phyloP scores from a whole-genome alignment of 1,140 invertebrate genomes.

The Whitmania pigra region DNA sequence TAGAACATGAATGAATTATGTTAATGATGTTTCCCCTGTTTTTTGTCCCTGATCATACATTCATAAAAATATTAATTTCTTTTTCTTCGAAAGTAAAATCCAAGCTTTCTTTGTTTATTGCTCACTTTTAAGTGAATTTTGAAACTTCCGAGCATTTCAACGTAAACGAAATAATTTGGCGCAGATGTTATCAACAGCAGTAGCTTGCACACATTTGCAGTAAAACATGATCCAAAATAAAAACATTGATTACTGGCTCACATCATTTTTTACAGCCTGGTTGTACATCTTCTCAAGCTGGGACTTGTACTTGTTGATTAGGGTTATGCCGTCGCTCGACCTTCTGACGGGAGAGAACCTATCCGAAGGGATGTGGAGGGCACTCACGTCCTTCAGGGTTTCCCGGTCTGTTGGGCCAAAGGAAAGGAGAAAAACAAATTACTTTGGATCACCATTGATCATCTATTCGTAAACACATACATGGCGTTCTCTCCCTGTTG shows the following conservation, averaged over 20 bases:
- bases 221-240: background rate
- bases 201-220: background rate
- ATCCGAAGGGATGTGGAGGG: conserved; percentile 52
- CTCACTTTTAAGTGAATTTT: background rate
- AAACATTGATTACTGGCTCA: background rate
- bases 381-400: conserved; percentile 47
- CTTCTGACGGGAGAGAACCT: conserved; percentile 76
- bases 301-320: conserved; percentile 46
- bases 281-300: conserved; percentile 43
- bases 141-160: too few relatives aligned
- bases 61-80: too few relatives aligned
- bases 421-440: background rate
- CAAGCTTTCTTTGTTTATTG: background rate
- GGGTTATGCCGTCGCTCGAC: conserved; percentile 63
- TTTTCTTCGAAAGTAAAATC: background rate
- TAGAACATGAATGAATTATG: conserved; percentile 27
- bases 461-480: conserved; percentile 23
- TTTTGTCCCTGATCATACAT: too few relatives aligned
- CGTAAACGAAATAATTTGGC: too few relatives aligned
- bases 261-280: conserved; percentile 31
- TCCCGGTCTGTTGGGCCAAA: conserved; percentile 41
- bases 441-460: background rate
- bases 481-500: background rate
- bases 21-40: background rate
- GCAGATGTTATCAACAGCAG: too few relatives aligned